Conservation (phyloP, 1,140 invertebrate genomes). For the Camponotus floridanus region DNA sequence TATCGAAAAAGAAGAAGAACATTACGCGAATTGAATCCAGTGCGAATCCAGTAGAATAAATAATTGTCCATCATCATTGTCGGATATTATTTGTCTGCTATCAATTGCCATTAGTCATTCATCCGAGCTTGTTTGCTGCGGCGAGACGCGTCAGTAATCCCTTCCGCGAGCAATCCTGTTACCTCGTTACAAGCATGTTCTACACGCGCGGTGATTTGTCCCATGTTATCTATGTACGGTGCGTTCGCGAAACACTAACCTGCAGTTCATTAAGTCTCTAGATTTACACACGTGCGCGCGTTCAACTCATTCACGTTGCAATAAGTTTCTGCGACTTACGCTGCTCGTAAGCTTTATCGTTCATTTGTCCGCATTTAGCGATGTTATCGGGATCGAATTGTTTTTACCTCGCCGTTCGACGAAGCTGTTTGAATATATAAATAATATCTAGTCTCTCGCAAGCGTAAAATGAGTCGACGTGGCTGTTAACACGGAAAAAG, state of each 20-base stretch:
- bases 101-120: slow-evolving; percentile 50
- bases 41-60: slow-evolving; percentile 33
- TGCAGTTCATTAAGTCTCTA: slow-evolving; percentile 45
- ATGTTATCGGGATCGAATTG: slow-evolving; percentile 49
- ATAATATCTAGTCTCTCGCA: slow-evolving; percentile 13
- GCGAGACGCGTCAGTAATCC: slow-evolving; percentile 33
- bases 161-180: slow-evolving; percentile 53
- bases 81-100: slow-evolving; percentile 39
- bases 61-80: slow-evolving; percentile 58
- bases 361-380: slow-evolving; percentile 12
- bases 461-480: slow-evolving; percentile 14
- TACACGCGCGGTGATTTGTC: slow-evolving; percentile 45
- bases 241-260: slow-evolving; percentile 40
- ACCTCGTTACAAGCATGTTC: slow-evolving; percentile 48
- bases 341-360: slow-evolving; percentile 26
- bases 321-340: slow-evolving; percentile 10
- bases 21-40: background rate
- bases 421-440: slow-evolving; percentile 37
- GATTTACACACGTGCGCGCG: slow-evolving; percentile 35
- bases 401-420: slow-evolving; percentile 34
- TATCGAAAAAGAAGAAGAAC: slow-evolving; percentile 32
- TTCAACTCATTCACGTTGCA: background rate
- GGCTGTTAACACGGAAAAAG: slow-evolving; percentile 40
- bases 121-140: background rate
- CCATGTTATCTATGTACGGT: slow-evolving; percentile 31